Conservation (phyloP, 2,797 vertebrate genomes). For the Dendrocincla fuliginosa region DNA sequence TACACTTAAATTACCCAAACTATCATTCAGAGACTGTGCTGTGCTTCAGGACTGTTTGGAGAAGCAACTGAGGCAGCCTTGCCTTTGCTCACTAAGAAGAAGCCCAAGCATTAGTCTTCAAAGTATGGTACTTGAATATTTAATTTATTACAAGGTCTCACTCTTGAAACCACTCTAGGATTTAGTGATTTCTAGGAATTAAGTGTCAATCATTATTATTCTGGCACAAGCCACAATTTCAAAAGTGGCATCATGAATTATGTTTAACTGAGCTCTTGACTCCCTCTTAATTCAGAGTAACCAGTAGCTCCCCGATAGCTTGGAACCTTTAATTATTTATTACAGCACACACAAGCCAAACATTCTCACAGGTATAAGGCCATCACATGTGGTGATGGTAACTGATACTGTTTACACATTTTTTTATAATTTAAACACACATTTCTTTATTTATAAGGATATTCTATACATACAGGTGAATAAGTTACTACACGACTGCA, state of each 20-base stretch:
- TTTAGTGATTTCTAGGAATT: neutral
- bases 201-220: neutral
- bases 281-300: neutral
- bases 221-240: neutral
- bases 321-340: neutral
- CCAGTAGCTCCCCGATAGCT: neutral
- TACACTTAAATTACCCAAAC: neutral
- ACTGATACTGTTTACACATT: neutral
- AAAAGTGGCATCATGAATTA: neutral
- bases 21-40: neutral
- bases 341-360: neutral
- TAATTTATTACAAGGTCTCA: neutral
- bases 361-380: neutral
- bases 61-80: neutral
- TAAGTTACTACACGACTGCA: neutral
- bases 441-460: neutral
- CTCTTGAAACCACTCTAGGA: neutral
- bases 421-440: neutral
- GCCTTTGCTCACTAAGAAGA: neutral
- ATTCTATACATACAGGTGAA: neutral
- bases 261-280: neutral
- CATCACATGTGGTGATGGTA: neutral
- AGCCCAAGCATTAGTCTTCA: neutral
- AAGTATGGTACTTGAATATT: neutral
- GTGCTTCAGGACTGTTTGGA: neutral